Evolutionary conservation across 1,140 invertebrate species (phyloP).

Genomic region (Tetramorium parvispinum): DNA sequence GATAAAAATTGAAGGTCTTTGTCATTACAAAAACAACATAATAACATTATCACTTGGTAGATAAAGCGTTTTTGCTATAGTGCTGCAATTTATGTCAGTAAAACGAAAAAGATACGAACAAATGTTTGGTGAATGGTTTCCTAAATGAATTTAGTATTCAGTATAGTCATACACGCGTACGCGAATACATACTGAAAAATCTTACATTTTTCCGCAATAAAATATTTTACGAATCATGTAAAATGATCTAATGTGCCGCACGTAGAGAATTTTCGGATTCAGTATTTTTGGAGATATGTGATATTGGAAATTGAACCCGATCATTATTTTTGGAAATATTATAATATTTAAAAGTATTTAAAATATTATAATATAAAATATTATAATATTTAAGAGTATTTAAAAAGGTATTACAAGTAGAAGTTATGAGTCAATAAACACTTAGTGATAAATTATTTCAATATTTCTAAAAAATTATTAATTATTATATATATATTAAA

Average conservation of each 20-base stretch:
- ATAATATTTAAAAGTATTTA: too few species aligned
- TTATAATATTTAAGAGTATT: too few species aligned
- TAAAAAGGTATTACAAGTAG: slow-evolving; percentile 4
- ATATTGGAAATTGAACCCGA: too few species aligned
- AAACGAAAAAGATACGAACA: neutral
- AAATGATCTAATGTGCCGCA: neutral
- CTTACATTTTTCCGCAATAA: neutral
- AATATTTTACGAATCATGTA: neutral
- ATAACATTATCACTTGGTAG: neutral
- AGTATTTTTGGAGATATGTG: too few species aligned
- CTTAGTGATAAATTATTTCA: neutral
- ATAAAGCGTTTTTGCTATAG: neutral
- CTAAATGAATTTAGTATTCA: neutral
- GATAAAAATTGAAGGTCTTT: neutral
- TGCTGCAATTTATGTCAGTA: neutral
- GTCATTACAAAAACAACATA: neutral
- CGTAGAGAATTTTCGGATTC: neutral
- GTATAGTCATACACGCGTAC: neutral
- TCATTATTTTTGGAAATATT: too few species aligned
- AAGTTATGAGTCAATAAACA: neutral
- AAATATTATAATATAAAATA: too few species aligned
- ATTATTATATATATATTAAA: neutral
- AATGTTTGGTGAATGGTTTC: neutral
- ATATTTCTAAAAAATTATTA: neutral
- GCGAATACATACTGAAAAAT: neutral